Conservation (phyloP, 2,888 invertebrate species). For the Drosophila monieri region DNA sequence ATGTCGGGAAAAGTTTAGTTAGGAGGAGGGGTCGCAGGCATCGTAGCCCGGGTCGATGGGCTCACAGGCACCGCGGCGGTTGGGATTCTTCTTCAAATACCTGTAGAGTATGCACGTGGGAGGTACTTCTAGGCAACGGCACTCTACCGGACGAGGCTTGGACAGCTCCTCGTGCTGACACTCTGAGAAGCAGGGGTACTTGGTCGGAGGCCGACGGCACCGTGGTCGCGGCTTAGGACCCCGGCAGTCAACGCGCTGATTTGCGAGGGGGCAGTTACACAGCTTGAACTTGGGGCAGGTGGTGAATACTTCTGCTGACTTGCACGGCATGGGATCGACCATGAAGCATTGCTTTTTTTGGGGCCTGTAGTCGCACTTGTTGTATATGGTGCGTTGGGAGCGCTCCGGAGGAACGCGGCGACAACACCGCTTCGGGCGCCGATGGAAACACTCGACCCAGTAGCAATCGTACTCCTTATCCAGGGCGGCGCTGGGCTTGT, state of each 20-base stretch:
- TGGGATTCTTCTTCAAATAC: accelerated
- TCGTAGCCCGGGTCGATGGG: not conserved
- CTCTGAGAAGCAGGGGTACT: conserved; percentile 60
- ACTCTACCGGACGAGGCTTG: not conserved
- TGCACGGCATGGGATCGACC: conserved; percentile 16
- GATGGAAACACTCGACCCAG: conserved; percentile 42
- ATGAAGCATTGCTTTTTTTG: not conserved
- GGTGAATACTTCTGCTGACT: not conserved
- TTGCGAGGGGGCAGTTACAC: conserved; percentile 5
- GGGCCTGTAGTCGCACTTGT: not conserved
- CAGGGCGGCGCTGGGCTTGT: conserved; percentile 42
- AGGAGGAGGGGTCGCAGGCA: not conserved
- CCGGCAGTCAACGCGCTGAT: not conserved
- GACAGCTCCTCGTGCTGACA: not conserved
- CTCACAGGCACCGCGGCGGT: not conserved
- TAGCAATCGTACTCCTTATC: conserved; percentile 26
- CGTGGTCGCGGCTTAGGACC: not conserved
- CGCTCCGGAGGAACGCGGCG: conserved; percentile 6
- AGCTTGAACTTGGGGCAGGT: not conserved
- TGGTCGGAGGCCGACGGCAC: conserved; percentile 24
- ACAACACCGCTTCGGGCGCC: conserved; percentile 8
- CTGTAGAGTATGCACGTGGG: conserved; percentile 12
- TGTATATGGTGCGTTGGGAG: not conserved
- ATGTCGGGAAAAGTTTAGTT: not conserved
- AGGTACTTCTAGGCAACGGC: conserved; percentile 7